Percentiles rank a stretch among this genome's conserved stretches.
Evolutionary conservation across 35 echinoderm and acorn worm species (phyloP).

Genomic region (Diadema setosum): DNA sequence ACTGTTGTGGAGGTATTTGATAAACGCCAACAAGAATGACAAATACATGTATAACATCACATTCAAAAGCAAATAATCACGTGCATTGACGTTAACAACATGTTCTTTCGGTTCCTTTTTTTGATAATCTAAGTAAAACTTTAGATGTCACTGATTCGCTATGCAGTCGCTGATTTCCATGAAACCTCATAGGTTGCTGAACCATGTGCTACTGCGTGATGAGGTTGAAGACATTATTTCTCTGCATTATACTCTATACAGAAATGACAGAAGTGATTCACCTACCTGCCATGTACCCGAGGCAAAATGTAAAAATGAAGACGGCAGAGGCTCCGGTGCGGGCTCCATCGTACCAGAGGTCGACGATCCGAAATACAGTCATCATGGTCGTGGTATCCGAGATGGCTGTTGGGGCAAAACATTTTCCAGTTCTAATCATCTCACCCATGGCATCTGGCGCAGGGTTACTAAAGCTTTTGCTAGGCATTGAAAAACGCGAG

Average conservation of each 20-base stretch:
- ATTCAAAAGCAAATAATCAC: too few species aligned
- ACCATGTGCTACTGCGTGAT: not conserved
- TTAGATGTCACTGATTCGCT: not conserved
- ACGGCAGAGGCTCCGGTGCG: not conserved
- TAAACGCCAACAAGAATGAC: too few species aligned
- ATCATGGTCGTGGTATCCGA: not conserved
- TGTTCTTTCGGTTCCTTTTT: too few species aligned
- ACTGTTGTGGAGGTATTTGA: too few species aligned
- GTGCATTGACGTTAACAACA: too few species aligned
- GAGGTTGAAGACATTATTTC: not conserved
- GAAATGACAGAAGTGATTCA: not conserved
- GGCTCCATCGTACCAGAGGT: not conserved
- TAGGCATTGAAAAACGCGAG: too few species aligned
- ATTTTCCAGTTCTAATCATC: too few species aligned
- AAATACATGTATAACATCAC: too few species aligned
- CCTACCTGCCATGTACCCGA: not conserved
- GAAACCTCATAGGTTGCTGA: not conserved
- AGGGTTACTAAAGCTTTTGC: too few species aligned
- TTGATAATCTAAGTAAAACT: not conserved
- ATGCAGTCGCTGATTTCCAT: not conserved
- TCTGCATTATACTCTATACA: not conserved
- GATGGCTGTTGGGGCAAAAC: too few species aligned
- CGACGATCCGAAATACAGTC: not conserved
- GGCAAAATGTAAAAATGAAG: not conserved
- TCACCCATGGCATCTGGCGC: too few species aligned